Base-by-base conservation (phyloP, 2,888 invertebrate species). In the Ectemnius cavifrons region DNA sequence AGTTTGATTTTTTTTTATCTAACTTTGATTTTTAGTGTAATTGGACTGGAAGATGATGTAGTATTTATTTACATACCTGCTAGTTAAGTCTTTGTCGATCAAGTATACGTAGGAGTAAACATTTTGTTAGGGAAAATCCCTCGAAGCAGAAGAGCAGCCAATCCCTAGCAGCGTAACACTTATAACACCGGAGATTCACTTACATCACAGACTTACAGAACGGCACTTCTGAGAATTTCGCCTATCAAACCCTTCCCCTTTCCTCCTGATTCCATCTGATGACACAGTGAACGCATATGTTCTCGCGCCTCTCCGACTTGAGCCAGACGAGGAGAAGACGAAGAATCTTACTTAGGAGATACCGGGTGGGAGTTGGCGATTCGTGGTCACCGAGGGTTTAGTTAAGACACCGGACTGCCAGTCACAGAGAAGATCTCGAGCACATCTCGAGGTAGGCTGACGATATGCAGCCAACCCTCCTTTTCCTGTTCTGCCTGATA, bases 381-480 rank as follows among this genome's bases (percentile, higher is more conserved):
- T 71, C 37, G 37, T 37, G 58, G 70, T 59, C 47, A 56, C 76
- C 16, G 70, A 73, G 71, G 72, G 77, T 75, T 66, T 71, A 67
- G 62, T 47, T 71, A 11, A 64, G 56, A 71, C 58, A 20, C 60
- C 57, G 65, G 71, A 64, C 79, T 78, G 80, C 61, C 84, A 83
- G 86, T 84, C 80, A 78, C 71, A 58, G 63, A 78, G 83, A 85
- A 83, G 80, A 74, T 78, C 77, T 73, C 79, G 68, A 79, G 73
- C 72, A 83, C 79, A 74, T 78, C 77, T 73, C 79, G 68, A 79
- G 73, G 73, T 80, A 82, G 78, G 75, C 73, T 78, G 76, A 73
- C 85, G 70, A 72, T 82, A 89, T 89, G 87, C 73, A 81, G 78
- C 75, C 73, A 65, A 73, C 75, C 71, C 74, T 86, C 59, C 20